Evolutionary conservation across 2,113 vertebrate species (phyloP), one percentile per base, ranked within the genome.

Genomic region (Brienomyrus brachyistius): DNA sequence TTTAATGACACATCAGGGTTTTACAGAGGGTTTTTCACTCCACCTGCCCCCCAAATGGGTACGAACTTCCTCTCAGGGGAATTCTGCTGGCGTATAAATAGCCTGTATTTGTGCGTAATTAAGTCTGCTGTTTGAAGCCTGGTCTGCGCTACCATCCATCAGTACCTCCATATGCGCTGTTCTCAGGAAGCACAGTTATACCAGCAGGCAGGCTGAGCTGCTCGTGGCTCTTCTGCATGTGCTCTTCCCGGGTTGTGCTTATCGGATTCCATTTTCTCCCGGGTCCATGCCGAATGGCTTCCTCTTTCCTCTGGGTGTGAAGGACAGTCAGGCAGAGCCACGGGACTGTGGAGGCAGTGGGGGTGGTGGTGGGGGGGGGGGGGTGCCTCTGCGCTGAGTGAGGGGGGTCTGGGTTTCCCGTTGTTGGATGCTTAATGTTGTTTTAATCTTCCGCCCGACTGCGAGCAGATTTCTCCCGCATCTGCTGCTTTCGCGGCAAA

Each of bases 361-460:
- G 0, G 45, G n/a, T 13, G 43, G 43, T 0, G 80, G 31, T 31
- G 31, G 19, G 47, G 21, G 23, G 9, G 47, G 84, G 23, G 84
- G 10, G 91, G 90, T 52, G 87, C 89, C 85, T 17, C 80, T 21
- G 91, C 90, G 90, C 45, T 88, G 92, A 93, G 88, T 45, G 13
- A 11, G 54, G 70, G 70, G 88, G 1, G 45, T 74, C 91, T 90
- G 90, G 92, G 93, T 93, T 94, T 92, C 93, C 91, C 92, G 80
- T 92, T 77, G 89, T 52, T 92, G 88, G 52, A 88, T 92, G 54
- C 91, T 85, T 90, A 91, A 84, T 88, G 31, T 91, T 91, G 54
- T 91, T 93, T 93, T 94, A 93, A 93, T 94, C 92, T 91, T 91
- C 89, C 91, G 91, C 91, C 91, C 93, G 88, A 92, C 92, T 90